Base-by-base conservation (phyloP, 2,888 invertebrate genomes). In the Drosophila cracens region DNA sequence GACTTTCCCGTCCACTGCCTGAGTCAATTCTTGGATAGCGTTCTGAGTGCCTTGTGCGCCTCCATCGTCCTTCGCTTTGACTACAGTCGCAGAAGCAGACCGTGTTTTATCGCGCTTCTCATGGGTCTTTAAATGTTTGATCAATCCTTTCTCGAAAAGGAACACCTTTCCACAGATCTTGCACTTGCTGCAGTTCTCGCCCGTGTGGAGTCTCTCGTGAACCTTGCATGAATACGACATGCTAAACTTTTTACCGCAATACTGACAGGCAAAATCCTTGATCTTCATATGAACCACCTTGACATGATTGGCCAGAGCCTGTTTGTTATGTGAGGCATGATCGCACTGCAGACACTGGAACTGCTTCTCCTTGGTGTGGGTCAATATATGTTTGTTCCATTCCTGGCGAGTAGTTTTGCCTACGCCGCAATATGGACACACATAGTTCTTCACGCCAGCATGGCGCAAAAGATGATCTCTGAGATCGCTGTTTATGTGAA, bases 391-490 rank as follows among this genome's bases (percentile, higher is more conserved):
- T 13, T 91, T 91, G 36, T 92, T 92, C 83, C 92, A 82, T 58
- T 92, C 92, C 66, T 92, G 92, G 0, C 92, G 82, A 3, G 92
- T 93, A 0, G 93, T 92, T 63, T 92, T 92, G 7, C 91, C 92
- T 18, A 92, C 91, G 0, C 92, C 92, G 52, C 92, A 92, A 49
- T 92, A 91, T 0, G 92, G 92, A n/a, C 92, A 92, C 0, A 92
- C 90, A 56, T 92, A 91, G 33, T 93, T 92, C 57, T 92, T 92
- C n/a, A 93, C 92, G 1, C 92, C 93, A 0, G 92, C 91, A 68
- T 92, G 92, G 0, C 92, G 90, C 68, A 92, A 83, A 6, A 92
- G 77, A 76, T 92, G 93, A 56, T 92, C 93, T 34, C 92, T 91
- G 0, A 93, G 82, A 1, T 92, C 92, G 13, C 91, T 91, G 48